These are phyloP conservation scores for Hemistola chrysoprasaria DNA, from an alignment of 2,888 invertebrate species.

Conservation along the genomic window DNA sequence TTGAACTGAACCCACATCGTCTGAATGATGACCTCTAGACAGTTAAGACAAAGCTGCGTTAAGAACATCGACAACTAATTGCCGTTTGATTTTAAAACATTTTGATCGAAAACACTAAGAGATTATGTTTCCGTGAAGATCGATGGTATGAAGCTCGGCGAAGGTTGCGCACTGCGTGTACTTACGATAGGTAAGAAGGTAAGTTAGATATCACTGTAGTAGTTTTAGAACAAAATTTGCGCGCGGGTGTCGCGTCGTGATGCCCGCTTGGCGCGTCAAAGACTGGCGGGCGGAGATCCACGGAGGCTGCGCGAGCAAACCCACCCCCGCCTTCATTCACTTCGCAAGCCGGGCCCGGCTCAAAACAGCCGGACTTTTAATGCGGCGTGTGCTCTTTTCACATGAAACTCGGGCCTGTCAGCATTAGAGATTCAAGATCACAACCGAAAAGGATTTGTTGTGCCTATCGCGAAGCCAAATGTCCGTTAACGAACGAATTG, in stretches of 20 bases:
- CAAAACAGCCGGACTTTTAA: constrained; percentile 72
- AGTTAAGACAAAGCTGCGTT: constrained; percentile 46
- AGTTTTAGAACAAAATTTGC: constrained; percentile 40
- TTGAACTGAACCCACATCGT: constrained; percentile 43
- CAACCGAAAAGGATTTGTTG: constrained; percentile 45
- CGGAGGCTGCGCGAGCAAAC: constrained; percentile 74
- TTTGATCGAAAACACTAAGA: constrained; percentile 36
- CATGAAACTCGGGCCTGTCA: constrained; percentile 53
- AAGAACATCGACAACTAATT: constrained; percentile 51
- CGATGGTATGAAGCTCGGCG: constrained; percentile 29
- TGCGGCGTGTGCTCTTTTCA: constrained; percentile 73
- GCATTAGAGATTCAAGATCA: constrained; percentile 52
- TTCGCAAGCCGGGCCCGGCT: constrained; percentile 65
- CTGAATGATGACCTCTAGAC: constrained; percentile 68
- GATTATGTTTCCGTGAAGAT: constrained; percentile 53
- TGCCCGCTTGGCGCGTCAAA: constrained; percentile 66
- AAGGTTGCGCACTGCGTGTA: constrained; percentile 35
- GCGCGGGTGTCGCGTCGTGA: constrained; percentile 55
- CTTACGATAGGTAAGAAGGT: constrained; percentile 63
- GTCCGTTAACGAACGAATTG: constrained; percentile 15
- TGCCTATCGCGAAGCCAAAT: constrained; percentile 31
- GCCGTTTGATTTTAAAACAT: constrained; percentile 48
- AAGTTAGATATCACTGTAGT: constrained; percentile 58
- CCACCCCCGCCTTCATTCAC: constrained; percentile 77
- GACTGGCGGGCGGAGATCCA: constrained; percentile 63